Percentiles rank a stretch among this genome's conserved stretches.
These are phyloP conservation scores for Gorsachius goisagi DNA, from an alignment of 2,113 vertebrate species.

Conservation along the genomic window DNA sequence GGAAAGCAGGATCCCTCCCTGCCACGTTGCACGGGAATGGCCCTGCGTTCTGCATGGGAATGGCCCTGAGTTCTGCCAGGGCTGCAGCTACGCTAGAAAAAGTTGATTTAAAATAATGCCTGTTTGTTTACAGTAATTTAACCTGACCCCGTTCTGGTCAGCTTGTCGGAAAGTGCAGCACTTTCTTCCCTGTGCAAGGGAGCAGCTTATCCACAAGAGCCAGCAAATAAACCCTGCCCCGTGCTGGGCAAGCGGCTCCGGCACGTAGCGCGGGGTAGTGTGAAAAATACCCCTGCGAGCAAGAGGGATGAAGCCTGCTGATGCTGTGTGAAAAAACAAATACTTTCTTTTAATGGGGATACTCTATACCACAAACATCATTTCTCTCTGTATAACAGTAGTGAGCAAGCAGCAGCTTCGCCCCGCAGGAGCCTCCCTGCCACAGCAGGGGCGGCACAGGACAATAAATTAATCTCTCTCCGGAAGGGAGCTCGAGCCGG, in stretches of 20 bases:
- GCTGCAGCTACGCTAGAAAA: background rate
- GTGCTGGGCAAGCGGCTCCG: background rate
- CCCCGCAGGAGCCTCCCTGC: background rate
- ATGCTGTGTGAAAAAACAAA: background rate
- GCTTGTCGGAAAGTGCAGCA: background rate
- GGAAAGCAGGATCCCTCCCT: background rate
- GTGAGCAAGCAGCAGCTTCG: background rate
- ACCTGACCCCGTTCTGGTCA: background rate
- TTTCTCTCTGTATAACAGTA: background rate
- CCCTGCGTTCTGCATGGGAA: background rate
- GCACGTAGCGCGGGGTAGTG: accelerated
- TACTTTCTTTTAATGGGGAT: background rate
- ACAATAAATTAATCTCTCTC: background rate
- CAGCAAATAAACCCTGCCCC: background rate
- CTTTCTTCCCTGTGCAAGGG: background rate
- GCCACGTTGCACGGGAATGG: accelerated
- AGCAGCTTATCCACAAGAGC: background rate
- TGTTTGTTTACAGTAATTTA: background rate
- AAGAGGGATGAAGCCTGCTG: background rate
- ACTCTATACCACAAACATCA: background rate
- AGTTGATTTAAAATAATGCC: background rate
- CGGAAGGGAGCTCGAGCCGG: background rate
- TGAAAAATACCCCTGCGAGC: background rate
- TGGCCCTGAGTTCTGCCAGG: background rate
- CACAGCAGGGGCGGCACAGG: background rate